A percentile compares a stretch with the other conserved stretches of the same genome.
phyloP scores from a whole-genome alignment of 1,140 invertebrate species.

The Diploscapter pachys region DNA sequence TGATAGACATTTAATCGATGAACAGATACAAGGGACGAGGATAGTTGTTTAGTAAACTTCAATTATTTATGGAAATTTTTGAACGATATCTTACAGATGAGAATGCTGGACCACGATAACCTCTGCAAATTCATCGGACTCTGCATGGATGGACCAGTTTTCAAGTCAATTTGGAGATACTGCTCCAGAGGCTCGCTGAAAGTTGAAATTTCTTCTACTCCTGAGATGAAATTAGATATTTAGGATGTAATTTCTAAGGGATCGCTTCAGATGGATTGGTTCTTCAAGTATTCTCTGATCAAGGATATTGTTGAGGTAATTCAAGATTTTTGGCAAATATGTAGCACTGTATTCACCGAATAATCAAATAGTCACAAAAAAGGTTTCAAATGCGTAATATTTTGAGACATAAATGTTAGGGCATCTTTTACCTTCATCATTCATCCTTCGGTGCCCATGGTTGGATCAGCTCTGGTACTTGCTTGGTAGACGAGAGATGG shows the following conservation, averaged over 20 bases:
- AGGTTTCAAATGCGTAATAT: background rate
- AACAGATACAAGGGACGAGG: background rate
- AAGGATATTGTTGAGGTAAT: constrained; percentile 33
- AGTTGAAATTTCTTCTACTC: background rate
- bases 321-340: background rate
- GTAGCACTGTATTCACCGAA: constrained; percentile 1
- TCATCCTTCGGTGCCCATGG: constrained; percentile 36
- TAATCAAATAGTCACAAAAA: constrained; percentile 1
- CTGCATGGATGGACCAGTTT: constrained; percentile 43
- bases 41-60: background rate
- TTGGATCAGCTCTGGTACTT: constrained; percentile 33
- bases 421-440: constrained; percentile 26
- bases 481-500: constrained; percentile 42
- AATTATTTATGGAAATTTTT: constrained; percentile 4
- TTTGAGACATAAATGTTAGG: constrained; percentile 29
- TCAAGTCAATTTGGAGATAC: constrained; percentile 42
- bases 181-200: constrained; percentile 34
- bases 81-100: constrained; percentile 25
- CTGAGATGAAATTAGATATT: constrained; percentile 4
- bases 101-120: constrained; percentile 53
- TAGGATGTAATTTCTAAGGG: constrained; percentile 35
- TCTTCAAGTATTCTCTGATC: constrained; percentile 39
- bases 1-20: background rate
- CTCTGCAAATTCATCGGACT: constrained; percentile 50
- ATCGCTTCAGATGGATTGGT: constrained; percentile 38